Percentiles rank a stretch among this genome's conserved stretches.
Evolutionary conservation across 2,888 invertebrate genomes (phyloP).

Genomic region (Nomada lathburiana): DNA sequence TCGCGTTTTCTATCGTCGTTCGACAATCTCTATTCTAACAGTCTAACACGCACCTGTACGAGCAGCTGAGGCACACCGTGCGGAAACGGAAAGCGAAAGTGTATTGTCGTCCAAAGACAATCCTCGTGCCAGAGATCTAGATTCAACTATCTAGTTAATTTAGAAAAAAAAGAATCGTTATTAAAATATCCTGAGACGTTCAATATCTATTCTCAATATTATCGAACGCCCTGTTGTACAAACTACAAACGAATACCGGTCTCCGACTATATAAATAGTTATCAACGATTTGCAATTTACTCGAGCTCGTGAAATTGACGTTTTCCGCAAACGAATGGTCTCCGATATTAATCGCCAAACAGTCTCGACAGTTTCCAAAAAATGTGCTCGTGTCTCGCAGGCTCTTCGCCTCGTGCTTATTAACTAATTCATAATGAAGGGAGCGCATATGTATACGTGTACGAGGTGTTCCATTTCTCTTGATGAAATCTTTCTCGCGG

Average conservation of each 20-base stretch:
- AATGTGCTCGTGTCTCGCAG: too few relatives aligned
- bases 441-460: neutral
- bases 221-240: too few relatives aligned
- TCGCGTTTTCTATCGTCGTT: neutral
- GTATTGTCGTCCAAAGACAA: neutral
- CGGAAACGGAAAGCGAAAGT: conserved; percentile 21
- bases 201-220: too few relatives aligned
- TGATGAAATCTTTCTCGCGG: conserved; percentile 33
- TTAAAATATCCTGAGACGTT: too few relatives aligned
- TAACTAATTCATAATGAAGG: conserved; percentile 38
- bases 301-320: too few relatives aligned
- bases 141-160: neutral
- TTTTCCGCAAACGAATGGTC: too few relatives aligned
- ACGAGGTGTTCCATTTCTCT: conserved; percentile 43
- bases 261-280: too few relatives aligned
- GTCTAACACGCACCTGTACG: conserved; percentile 19
- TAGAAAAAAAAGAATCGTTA: too few relatives aligned
- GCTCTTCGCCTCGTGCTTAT: neutral
- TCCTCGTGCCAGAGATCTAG: neutral
- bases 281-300: too few relatives aligned
- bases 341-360: too few relatives aligned
- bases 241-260: too few relatives aligned
- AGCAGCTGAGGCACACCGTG: conserved; percentile 7
- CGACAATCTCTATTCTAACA: conserved; percentile 16
- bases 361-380: too few relatives aligned